These are phyloP conservation scores for Drosophila histrio DNA, from an alignment of 2,888 invertebrate species.

Conservation along the genomic window DNA sequence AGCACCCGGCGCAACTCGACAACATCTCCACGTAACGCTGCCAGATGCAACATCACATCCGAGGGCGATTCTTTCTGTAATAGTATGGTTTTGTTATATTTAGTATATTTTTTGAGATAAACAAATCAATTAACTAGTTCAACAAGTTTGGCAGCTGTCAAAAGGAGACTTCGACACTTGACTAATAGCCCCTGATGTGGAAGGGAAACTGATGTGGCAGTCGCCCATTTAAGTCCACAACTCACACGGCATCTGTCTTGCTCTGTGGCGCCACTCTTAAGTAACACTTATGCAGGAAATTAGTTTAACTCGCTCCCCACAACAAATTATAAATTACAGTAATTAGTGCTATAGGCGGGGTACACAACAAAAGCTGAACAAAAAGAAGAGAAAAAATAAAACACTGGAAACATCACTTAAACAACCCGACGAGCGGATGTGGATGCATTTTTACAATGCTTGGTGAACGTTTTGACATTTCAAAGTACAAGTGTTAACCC, in stretches of 20 bases:
- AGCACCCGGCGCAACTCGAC: conserved; percentile 90
- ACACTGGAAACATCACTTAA: conserved; percentile 10
- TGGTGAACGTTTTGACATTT: conserved; percentile 22
- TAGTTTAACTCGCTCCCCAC: conserved; percentile 38
- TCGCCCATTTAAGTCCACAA: neutral
- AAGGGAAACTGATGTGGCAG: neutral
- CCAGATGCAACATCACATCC: conserved; percentile 96
- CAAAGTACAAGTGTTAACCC: conserved; percentile 36
- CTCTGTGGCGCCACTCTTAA: conserved; percentile 28
- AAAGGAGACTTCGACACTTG: conserved; percentile 20
- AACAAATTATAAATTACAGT: conserved; percentile 40
- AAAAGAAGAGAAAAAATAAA: conserved; percentile 17
- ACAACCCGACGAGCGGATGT: conserved; percentile 51
- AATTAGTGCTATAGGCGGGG: conserved; percentile 55
- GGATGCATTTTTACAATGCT: conserved; percentile 48
- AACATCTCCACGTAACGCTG: conserved; percentile 94
- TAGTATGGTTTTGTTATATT: conserved; percentile 8
- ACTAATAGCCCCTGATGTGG: conserved; percentile 15
- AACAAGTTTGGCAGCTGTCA: conserved; percentile 52
- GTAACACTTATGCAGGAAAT: conserved; percentile 36
- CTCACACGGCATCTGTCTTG: conserved; percentile 21
- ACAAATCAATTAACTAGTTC: conserved; percentile 47
- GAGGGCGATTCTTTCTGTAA: conserved; percentile 95
- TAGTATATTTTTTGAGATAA: conserved; percentile 3
- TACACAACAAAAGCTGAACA: neutral